These are phyloP conservation scores for Heloderma charlesbogerti DNA, from an alignment of 2,113 vertebrate species.

Conservation along the genomic window DNA sequence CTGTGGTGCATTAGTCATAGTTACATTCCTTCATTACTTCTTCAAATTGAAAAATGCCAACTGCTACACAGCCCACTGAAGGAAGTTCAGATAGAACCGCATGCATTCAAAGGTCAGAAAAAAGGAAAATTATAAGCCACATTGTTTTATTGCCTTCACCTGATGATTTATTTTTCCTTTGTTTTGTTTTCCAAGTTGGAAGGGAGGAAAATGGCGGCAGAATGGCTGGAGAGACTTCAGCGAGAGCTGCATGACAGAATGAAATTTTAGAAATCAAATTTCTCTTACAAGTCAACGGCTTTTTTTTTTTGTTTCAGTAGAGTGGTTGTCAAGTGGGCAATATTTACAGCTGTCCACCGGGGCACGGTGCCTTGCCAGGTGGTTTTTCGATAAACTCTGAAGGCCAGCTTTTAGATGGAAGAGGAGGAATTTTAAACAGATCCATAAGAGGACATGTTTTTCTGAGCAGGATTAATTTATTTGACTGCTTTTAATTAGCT, in stretches of 20 bases:
- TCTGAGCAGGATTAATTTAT: conserved; percentile 48
- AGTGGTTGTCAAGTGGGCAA: conserved; percentile 57
- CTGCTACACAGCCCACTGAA: conserved; percentile 55
- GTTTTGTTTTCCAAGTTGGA: conserved; percentile 56
- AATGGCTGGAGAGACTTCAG: not conserved
- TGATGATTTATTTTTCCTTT: conserved; percentile 68
- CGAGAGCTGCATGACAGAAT: conserved; percentile 49
- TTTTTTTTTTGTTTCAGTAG: conserved; percentile 57
- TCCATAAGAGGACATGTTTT: conserved; percentile 47
- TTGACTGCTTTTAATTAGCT: conserved; percentile 52
- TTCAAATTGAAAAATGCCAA: conserved; percentile 75
- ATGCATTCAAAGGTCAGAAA: conserved; percentile 66
- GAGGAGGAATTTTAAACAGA: not conserved
- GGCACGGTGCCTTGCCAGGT: conserved; percentile 50
- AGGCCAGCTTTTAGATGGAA: conserved; percentile 7
- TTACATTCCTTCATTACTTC: conserved; percentile 68
- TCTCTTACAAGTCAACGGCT: conserved; percentile 53
- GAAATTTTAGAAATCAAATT: conserved; percentile 70
- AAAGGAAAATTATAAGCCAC: conserved; percentile 69
- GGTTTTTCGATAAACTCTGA: conserved; percentile 58
- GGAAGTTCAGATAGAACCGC: conserved; percentile 63
- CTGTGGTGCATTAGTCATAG: conserved; percentile 59
- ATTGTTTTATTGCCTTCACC: conserved; percentile 65
- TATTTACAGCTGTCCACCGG: conserved; percentile 61
- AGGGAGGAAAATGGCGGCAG: conserved; percentile 17